Base-by-base conservation (phyloP, 2,113 vertebrate species). In the Ovis canadensis region DNA sequence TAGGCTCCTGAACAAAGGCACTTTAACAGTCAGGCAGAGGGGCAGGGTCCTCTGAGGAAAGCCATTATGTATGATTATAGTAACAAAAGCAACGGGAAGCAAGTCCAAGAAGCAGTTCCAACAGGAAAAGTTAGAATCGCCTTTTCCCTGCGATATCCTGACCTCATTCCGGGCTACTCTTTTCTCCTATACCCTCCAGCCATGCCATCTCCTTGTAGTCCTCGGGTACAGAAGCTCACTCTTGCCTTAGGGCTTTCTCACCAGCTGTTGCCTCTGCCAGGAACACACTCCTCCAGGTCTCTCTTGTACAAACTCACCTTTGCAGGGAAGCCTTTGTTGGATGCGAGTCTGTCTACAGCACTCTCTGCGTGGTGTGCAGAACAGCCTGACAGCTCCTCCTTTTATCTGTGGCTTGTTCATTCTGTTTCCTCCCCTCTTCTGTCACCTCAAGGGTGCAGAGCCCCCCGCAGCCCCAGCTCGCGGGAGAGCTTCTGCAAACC, bases 111-210 rank as follows among this genome's bases (percentile, higher is more conserved):
- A 27, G 40, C 71, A 77, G 6, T 77, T 77, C 71, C 71, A 77
- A 77, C 12, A 14, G 11, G 36, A 43, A 14, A 77, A 77, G 23
- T 43, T 27, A 27, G 36, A 43, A 15, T 27, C 3, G 12, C 71
- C 40, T 77, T 43, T 27, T 14, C 3, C 71, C 71, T 25, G 36
- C 0, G 10, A 25, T 43, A 23, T 17, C 23, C 78, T 11, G 29
- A 50, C 1, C 17, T n/a, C 36, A 1, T 19, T 19, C 19, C 0
- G 6, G 19, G 17, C 29, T 3, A 14, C 29, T 11, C 15, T 17
- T 17, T 55, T 33, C 55, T 6, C 54, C 13, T 31, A 14, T 3
- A 7, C n/a, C 25, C 29, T 23, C 36, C 57, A 33, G 45, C 40
- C 77, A 3, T 17, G 40, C 54, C 13, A 2, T 7, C 33, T 62